Base-by-base conservation (phyloP, 2,797 vertebrate species). In the Catharus ustulatus region DNA sequence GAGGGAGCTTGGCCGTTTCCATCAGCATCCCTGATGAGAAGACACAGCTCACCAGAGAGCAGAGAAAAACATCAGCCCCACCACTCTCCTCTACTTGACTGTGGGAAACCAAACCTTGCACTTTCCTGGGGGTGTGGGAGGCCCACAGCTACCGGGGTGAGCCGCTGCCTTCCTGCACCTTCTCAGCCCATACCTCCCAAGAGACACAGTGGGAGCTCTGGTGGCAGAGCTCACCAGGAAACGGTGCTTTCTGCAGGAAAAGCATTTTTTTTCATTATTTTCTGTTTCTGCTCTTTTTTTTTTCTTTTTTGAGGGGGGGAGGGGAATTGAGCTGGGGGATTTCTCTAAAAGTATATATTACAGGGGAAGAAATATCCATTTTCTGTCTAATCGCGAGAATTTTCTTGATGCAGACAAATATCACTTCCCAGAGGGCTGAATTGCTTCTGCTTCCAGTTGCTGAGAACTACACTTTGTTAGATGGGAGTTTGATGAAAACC, bases 361-460 rank as follows among this genome's bases (percentile, higher is more conserved):
- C 34, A n/a, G 32, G 19, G 15, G 15, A n/a, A 78, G 90, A 91
- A 89, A 73, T 52, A 90, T 24, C 90, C 48, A 36, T 73, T 93
- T 95, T 87, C 84, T 86, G 52, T 88, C 89, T 78, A 84, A 86
- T 90, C 6, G 0, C 6, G 11, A 79, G 74, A 90, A 84, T 90
- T 90, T 94, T 88, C 89, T 93, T 94, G 93, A 93, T 93, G 67
- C 63, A 92, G 87, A 95, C 66, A 94, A 96, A 95, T 92, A 79
- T 61, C 87, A 84, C 82, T 93, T 92, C 92, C 89, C 76, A 94
- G 67, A 79, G 63, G 87, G 71, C 48, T 91, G 89, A 94, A 92
- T 84, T 93, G 85, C 87, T 90, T 93, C 79, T 90, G 59, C 80
- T 87, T 91, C 63, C 85, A 81, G 48, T 61, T 94, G 91, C 91